Base-by-base conservation (phyloP, 2,797 vertebrate species). In the Erethizon dorsatum region DNA sequence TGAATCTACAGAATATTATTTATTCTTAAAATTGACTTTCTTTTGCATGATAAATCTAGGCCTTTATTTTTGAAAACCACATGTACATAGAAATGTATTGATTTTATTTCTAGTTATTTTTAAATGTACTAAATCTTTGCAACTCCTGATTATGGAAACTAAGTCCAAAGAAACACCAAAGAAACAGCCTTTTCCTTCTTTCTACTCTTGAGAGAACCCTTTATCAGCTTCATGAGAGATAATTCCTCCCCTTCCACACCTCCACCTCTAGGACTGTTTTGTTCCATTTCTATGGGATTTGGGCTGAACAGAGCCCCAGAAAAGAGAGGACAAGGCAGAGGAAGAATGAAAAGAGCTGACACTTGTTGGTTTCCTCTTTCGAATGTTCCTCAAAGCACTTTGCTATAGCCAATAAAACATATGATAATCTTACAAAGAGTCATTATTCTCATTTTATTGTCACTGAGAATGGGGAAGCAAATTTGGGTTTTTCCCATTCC, bases 91-190 rank as follows among this genome's bases (percentile, higher is more conserved):
- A 52, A 37, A 50, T 20, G 41, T 59, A 77, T 54, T 90, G 28
- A 93, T 41, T 82, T 57, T 73, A 45, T 95, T 94, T 96, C 54
- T 45, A 20, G 71, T 90, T 54, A 63, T 94, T 96, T 87, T 80
- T 82, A 88, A 92, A 57, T 71, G 37, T 88, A 33, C 17, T 61
- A 47, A 57, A 54, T 92, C 47, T 78, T 88, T 92, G 26, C 52
- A 75, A 86, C 33, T 92, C 45, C 11, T 61, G 50, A 61, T 88
- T 85, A 22, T 93, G 69, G 22, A 94, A 92, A 93, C 69, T 71
- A 90, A 87, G 37, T 82, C 88, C 20, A 37, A 47, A 54, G 73
- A 67, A 69, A 52, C 26, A 75, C 88, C 20, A 37, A 47, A 54
- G 73, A 67, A 69, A 52, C 26, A 75, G 28, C 28, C 37, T 92